Evolutionary conservation across 2,797 vertebrate genomes (phyloP), one percentile per base, ranked within the genome.

Genomic region (Aselliscus stoliczkanus): DNA sequence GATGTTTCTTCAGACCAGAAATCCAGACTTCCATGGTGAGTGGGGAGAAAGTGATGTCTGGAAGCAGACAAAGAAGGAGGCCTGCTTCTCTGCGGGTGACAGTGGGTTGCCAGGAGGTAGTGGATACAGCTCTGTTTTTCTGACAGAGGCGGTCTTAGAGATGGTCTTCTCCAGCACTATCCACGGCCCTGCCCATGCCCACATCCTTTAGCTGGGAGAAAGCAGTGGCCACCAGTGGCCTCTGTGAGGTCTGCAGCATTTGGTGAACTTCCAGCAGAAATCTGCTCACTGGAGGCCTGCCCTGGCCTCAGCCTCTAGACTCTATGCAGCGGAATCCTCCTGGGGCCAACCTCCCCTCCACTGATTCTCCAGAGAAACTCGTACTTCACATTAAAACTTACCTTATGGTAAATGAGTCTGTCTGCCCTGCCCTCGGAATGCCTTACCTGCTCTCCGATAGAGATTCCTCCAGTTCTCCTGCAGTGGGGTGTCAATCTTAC

Each of bases 41-140:
- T 27, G 3, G 21, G 25, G 29, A n/a, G 52, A 67, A 23, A 65
- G 31, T 2, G 21, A 18, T 17, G 3, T n/a, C 11, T 64, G 21
- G 73, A 42, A 73, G 31, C 18, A 20, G 39, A 37, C 29, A n/a
- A 21, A 39, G 47, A 12, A 77, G 27, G 21, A 37, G 65, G 12
- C 0, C 1, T 1, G 12, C 18, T 37, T 6, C 21, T 31, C 67
- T 42, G 44, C 6, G 1, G 11, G 20, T 0, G 2, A 29, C 0
- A 14, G 15, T 5, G 1, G 23, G 3, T 13, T 27, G 23, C 23
- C 20, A 12, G 52, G 75, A 65, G n/a, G n/a, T 20, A 13, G 73
- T 37, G 31, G 10, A 3, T 20, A 15, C 4, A n/a, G 39, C 4
- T 4, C 10, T 83, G 34, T 58, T 52, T 54, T 73, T 39, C n/a